Conservation (phyloP, 2,888 invertebrate genomes). For the Mantis religiosa region DNA sequence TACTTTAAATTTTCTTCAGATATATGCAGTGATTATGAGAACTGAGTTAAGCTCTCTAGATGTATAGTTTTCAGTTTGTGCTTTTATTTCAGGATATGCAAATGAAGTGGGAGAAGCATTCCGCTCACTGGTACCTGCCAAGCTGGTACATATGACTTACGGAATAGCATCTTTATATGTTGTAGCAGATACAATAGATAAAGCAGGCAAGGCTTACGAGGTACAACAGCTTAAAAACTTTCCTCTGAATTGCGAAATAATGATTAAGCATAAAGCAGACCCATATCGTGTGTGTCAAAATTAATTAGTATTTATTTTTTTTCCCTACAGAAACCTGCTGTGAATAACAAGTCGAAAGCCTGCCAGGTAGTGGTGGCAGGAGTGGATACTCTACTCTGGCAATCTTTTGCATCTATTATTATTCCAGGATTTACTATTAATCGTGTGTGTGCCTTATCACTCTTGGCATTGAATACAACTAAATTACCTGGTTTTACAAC, state of each 20-base stretch:
- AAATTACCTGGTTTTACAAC: conserved; percentile 44
- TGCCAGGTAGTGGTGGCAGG: conserved; percentile 49
- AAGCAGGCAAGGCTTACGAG: conserved; percentile 60
- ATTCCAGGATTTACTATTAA: conserved; percentile 92
- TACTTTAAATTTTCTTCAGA: no score
- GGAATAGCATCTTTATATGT: conserved; percentile 80
- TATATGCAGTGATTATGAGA: no score
- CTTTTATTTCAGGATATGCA: conserved; percentile 70
- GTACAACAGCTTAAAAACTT: conserved; percentile 40
- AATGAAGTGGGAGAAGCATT: conserved; percentile 97
- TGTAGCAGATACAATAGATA: conserved; percentile 79
- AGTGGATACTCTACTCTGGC: conserved; percentile 86
- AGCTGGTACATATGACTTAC: conserved; percentile 70
- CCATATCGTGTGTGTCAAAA: background rate
- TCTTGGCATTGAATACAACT: conserved; percentile 43
- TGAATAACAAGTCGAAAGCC: background rate
- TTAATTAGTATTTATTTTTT: background rate
- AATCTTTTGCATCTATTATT: conserved; percentile 83
- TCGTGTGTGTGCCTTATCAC: conserved; percentile 60
- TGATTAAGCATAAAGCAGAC: background rate
- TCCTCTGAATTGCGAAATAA: background rate
- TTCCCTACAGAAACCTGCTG: conserved; percentile 35
- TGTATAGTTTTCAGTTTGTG: background rate
- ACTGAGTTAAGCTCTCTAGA: no score
- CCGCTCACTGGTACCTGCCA: conserved; percentile 67